Evolutionary conservation across 2,113 vertebrate species (phyloP), one percentile per base, ranked within the genome.

Genomic region (Barnardius zonarius): DNA sequence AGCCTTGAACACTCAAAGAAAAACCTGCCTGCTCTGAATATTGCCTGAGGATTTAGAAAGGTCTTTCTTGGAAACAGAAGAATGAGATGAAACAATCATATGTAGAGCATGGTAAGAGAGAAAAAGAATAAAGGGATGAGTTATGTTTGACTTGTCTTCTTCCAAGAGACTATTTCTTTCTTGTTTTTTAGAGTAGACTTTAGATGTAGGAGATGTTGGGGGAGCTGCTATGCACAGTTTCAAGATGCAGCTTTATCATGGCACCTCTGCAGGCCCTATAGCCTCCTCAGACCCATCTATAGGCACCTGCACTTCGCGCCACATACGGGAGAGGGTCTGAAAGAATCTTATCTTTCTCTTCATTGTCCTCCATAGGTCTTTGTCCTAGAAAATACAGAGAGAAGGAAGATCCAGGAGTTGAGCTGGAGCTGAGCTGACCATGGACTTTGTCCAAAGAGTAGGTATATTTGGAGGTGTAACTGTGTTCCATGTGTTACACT

Each of bases 1-100:
- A 95, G 92, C 83, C 95, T 93, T 93, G 86, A 96, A 96, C 69
- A 63, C 74, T 96, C 91, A 96, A 95, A 97, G 86, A 87, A 92
- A 93, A 96, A 91, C 83, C 86, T 89, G 86, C 74, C 88, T 92
- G 91, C 77, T 96, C 95, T 91, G 81, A 95, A 89, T 96, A 95
- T 89, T 93, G 96, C 96, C 95, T 97, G 91, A 97, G 93, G 96
- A 94, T 94, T 96, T 95, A 87, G 93, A 94, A 91, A 80, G 86
- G 67, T 91, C 93, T 90, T 94, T 92, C 86, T 89, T 96, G 83
- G 95, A 93, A 96, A 96, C 90, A 93, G 90, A 96, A 88, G 86
- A 93, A 86, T 33, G 31, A 95, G 91, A 97, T 94, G 96, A 96
- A 97, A 96, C 83, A 74, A 35, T 95, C 93, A 68, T 94, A 94